A percentile compares a stretch with the other conserved stretches of the same genome.
Evolutionary conservation across 2,797 vertebrate species (phyloP).

Genomic region (Prionace glauca): DNA sequence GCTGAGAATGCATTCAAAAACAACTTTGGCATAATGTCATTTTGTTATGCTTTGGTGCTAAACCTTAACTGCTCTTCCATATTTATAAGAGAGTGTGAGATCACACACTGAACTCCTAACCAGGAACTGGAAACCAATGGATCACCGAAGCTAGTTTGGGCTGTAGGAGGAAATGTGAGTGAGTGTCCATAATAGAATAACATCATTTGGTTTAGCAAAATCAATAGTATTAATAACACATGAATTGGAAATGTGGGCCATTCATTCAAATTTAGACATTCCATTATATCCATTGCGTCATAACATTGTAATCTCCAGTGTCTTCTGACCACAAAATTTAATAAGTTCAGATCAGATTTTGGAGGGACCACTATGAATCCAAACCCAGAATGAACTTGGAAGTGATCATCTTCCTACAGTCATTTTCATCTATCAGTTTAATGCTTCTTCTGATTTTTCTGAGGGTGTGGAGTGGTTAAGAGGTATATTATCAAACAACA

Average conservation of each 20-base stretch:
- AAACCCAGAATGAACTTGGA: constrained; percentile 19
- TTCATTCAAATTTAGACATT: constrained; percentile 33
- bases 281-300: constrained; percentile 35
- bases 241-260: constrained; percentile 27
- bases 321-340: constrained; percentile 23
- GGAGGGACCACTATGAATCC: neutral
- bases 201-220: constrained; percentile 28
- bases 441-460: neutral
- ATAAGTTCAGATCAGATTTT: constrained; percentile 32
- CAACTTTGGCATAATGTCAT: neutral
- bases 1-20: neutral
- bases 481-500: neutral
- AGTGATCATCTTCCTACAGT: neutral
- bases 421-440: neutral
- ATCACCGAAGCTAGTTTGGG: neutral
- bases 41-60: neutral
- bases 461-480: neutral
- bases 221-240: constrained; percentile 31
- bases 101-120: neutral
- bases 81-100: neutral
- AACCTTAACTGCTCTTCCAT: neutral
- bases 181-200: neutral
- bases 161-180: neutral
- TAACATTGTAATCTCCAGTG: constrained; percentile 31
- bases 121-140: neutral